Evolutionary conservation across 2,888 invertebrate species (phyloP), one percentile per base, ranked within the genome.

Genomic region (Pyrrhosoma nymphula): DNA sequence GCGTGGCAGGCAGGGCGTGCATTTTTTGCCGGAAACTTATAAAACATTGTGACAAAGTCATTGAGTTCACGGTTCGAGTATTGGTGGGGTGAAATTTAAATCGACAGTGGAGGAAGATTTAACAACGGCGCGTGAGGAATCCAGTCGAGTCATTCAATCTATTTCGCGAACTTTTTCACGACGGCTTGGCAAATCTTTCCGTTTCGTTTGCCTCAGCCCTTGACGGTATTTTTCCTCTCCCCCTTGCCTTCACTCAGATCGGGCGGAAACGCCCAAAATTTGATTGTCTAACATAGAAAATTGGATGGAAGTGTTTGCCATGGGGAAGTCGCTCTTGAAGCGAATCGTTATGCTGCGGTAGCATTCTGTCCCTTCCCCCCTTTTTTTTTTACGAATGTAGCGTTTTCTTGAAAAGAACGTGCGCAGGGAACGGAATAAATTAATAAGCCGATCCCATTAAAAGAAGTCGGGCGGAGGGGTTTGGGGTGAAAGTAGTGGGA

Each of bases 371-470:
- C 30, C 56, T 90, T 60, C 56, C 35, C 90, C 56, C 14, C 26
- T n/a, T 56, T 82, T 82, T 82, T 82, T 82, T 82, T 30, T 35
- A 30, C 82, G 69, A 93, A 93, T 39, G n/a, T 47, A 93, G 82
- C 30, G 30, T 82, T 82, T 82, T 35, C 23, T 35, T 60, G 20
- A 63, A 69, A 63, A 93, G 69, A 75, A 39, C 63, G n/a, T 35
- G 93, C 18, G 39, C 63, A 69, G 69, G 93, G n/a, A 69, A 69
- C 69, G 93, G 93, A 93, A 75, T 69, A 93, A 93, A 93, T 69
- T 93, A 93, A 93, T 93, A 93, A 93, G 93, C 47, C 93, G 47
- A 93, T 93, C 93, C 93, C 69, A 93, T 93, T 93, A 69, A 93
- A 56, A 93, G 69, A 60, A 60, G 20, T 60, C 60, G 16, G 60